These are phyloP conservation scores for Oryctes rhinoceros DNA, from an alignment of 1,140 invertebrate species.

Conservation along the genomic window DNA sequence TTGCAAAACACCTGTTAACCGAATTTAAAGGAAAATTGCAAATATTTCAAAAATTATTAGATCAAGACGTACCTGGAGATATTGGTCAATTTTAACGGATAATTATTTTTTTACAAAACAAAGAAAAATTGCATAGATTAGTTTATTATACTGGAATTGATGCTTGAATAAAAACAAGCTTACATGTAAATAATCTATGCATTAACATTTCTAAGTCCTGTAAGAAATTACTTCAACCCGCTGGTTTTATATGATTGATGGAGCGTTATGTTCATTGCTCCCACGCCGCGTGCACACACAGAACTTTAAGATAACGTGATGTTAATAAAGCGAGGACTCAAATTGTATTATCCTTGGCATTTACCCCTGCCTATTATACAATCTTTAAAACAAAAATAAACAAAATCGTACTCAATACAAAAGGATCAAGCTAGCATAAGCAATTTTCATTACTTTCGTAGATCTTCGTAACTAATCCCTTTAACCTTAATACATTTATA, in stretches of 20 bases:
- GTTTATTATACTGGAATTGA: too few species aligned
- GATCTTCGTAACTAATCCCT: background rate
- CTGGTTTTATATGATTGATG: background rate
- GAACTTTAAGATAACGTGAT: background rate
- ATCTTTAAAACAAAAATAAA: background rate
- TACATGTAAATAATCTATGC: background rate
- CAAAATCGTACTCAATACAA: background rate
- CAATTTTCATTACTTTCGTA: background rate
- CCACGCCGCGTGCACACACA: background rate
- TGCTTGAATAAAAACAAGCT: too few species aligned
- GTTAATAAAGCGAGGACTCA: background rate
- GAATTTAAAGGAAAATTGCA: too few species aligned
- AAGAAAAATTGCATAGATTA: too few species aligned
- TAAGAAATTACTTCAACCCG: background rate
- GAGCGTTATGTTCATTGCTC: background rate
- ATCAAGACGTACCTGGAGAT: too few species aligned
- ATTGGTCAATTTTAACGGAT: too few species aligned
- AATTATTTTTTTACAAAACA: too few species aligned
- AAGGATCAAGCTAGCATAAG: too few species aligned
- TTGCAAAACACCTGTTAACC: too few species aligned
- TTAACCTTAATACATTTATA: too few species aligned
- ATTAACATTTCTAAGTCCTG: background rate
- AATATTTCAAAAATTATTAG: too few species aligned
- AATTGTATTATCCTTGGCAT: background rate
- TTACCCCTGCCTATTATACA: background rate